These are phyloP conservation scores for Lasioglossum zephyrum DNA, from an alignment of 2,888 invertebrate genomes.

Conservation along the genomic window DNA sequence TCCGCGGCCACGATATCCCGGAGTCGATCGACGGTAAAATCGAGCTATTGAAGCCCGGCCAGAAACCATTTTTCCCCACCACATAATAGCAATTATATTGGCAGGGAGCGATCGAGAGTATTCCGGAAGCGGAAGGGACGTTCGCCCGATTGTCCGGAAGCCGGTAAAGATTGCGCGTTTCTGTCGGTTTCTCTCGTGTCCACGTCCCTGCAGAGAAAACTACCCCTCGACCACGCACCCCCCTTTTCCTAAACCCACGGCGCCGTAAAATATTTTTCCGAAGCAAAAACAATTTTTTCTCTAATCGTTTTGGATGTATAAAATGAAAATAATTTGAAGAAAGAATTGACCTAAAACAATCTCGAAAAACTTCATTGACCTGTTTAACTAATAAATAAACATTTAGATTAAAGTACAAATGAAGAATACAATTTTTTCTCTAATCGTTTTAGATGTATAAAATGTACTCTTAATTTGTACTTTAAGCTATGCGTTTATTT, in stretches of 20 bases:
- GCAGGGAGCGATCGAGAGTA: constrained; percentile 61
- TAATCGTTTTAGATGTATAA: no score
- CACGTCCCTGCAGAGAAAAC: constrained; percentile 18
- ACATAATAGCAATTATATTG: constrained; percentile 65
- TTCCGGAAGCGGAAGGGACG: constrained; percentile 72
- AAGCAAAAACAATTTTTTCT: not conserved
- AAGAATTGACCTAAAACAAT: no score
- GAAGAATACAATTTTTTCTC: not conserved
- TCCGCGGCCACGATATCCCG: constrained; percentile 26
- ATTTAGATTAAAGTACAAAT: no score
- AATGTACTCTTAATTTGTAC: not conserved
- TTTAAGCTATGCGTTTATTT: not conserved
- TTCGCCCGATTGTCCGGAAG: constrained; percentile 71
- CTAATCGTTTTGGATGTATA: not conserved
- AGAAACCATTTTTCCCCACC: constrained; percentile 44
- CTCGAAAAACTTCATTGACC: no score
- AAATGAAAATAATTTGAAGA: no score
- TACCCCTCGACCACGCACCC: not conserved
- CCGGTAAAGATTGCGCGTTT: constrained; percentile 68
- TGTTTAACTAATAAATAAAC: no score
- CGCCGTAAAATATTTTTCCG: not conserved
- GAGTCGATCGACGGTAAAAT: constrained; percentile 60
- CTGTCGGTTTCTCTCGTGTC: constrained; percentile 50
- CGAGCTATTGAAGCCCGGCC: constrained; percentile 36
- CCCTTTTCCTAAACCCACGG: not conserved